Conservation (phyloP, 2,113 vertebrate species). For the Trachemys scripta region DNA sequence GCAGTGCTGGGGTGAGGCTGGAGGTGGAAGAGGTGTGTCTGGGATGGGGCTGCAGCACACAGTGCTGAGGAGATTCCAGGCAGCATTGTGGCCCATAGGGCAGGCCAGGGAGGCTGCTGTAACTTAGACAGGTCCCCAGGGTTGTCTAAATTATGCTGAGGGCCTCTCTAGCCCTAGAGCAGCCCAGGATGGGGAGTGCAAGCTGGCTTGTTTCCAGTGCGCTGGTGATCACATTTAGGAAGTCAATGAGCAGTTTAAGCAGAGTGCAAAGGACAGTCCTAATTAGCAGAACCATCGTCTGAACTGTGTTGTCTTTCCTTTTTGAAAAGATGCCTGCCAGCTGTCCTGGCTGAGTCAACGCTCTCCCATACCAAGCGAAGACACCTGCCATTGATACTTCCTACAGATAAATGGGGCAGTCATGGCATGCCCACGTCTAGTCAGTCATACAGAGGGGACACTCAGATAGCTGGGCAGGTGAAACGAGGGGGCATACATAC, state of each 20-base stretch:
- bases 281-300: not conserved
- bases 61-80: not conserved
- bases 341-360: not conserved
- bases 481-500: not conserved
- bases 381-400: rapidly evolving
- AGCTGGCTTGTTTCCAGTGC: not conserved
- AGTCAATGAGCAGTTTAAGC: not conserved
- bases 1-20: not conserved
- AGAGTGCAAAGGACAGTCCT: not conserved
- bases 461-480: rapidly evolving
- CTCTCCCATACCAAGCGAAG: not conserved
- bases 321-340: not conserved
- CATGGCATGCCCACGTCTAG: rapidly evolving
- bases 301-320: not conserved
- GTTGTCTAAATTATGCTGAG: not conserved
- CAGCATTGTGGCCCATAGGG: not conserved
- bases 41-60: rapidly evolving
- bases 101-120: not conserved
- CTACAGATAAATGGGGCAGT: not conserved
- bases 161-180: rapidly evolving
- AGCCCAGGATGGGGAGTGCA: not conserved
- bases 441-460: not conserved
- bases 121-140: not conserved
- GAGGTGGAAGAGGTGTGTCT: not conserved
- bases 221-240: not conserved